Percentiles rank a stretch among this genome's conserved stretches.
Conservation (phyloP, 2,113 vertebrate species). For the Zosterops japonicus region DNA sequence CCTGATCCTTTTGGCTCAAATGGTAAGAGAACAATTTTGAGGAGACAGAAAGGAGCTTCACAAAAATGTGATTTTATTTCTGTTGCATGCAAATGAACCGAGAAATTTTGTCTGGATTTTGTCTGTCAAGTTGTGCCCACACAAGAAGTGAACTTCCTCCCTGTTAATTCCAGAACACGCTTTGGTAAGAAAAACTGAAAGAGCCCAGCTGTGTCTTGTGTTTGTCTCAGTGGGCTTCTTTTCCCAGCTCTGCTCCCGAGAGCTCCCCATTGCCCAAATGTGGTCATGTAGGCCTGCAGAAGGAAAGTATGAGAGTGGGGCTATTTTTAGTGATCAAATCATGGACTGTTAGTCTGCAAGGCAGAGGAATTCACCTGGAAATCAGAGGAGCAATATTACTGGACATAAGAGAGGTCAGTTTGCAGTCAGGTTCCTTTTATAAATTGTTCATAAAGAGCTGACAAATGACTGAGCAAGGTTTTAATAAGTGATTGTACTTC, state of each 20-base stretch:
- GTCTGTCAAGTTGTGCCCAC: background rate
- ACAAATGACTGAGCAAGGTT: background rate
- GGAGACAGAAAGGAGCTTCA: background rate
- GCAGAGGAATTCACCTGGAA: background rate
- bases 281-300: background rate
- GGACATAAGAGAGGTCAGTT: background rate
- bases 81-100: background rate
- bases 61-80: background rate
- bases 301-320: rapidly evolving
- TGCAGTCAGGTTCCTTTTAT: background rate
- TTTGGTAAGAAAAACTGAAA: background rate
- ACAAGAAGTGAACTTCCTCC: background rate
- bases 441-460: background rate
- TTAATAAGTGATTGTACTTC: conserved; percentile 11
- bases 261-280: background rate
- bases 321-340: background rate
- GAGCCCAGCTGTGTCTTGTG: background rate
- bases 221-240: background rate
- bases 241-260: background rate
- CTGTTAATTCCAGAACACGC: background rate
- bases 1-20: background rate
- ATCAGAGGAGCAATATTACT: background rate
- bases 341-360: background rate
- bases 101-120: background rate
- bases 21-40: background rate